Conservation (phyloP, 53 echinoderm and acorn worm genomes). For the Luidia sarsii region DNA sequence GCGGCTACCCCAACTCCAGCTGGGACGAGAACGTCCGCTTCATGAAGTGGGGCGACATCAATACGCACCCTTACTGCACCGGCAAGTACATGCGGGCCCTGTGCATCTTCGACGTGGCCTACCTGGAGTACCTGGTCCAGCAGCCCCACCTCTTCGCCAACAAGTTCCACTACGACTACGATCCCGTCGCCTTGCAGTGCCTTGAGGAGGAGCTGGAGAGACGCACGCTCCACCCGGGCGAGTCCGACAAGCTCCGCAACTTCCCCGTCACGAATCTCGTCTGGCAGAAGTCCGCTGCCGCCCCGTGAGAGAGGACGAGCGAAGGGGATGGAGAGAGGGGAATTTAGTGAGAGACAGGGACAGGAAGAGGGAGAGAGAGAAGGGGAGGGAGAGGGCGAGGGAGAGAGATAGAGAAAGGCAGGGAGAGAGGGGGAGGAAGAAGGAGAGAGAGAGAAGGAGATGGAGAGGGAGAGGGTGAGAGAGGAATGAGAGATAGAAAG, state of each 20-base stretch:
- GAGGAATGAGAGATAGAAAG: neutral
- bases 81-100: constrained; percentile 79
- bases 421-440: too few relatives aligned
- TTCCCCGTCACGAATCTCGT: constrained; percentile 77
- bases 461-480: neutral
- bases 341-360: too few relatives aligned
- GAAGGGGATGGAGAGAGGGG: too few relatives aligned
- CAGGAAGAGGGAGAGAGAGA: neutral
- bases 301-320: too few relatives aligned
- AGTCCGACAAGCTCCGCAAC: constrained; percentile 48
- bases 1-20: constrained; percentile 75
- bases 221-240: constrained; percentile 62
- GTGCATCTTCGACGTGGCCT: constrained; percentile 82
- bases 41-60: constrained; percentile 89
- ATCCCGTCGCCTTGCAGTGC: constrained; percentile 88
- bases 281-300: constrained; percentile 89
- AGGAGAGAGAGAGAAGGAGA: too few relatives aligned
- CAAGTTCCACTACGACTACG: constrained; percentile 85
- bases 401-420: too few relatives aligned
- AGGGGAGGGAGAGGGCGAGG: neutral
- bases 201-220: constrained; percentile 78
- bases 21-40: constrained; percentile 88
- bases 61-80: constrained; percentile 63
- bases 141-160: constrained; percentile 84
- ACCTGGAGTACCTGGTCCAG: constrained; percentile 66